Percentiles rank a stretch among this genome's conserved stretches.
Evolutionary conservation across 1,140 invertebrate genomes (phyloP).

Genomic region (Drosophila nannoptera): DNA sequence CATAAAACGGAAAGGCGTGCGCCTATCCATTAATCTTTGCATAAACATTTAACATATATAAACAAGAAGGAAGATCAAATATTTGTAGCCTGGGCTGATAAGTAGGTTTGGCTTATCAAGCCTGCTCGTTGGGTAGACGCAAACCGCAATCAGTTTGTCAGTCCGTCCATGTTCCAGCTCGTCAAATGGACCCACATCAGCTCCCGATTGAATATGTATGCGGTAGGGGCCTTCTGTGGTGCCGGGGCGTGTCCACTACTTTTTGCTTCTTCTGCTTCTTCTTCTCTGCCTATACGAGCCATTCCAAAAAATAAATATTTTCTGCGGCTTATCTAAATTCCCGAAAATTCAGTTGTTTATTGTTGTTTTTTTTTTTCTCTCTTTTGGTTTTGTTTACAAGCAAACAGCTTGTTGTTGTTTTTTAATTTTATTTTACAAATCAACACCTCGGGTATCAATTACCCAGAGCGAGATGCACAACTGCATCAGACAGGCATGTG

Average conservation of each 20-base stretch:
- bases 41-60: constrained; percentile 60
- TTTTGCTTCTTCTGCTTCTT: constrained; percentile 21
- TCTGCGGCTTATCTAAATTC: constrained; percentile 73
- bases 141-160: constrained; percentile 55
- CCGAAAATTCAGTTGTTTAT: constrained; percentile 66
- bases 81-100: constrained; percentile 60
- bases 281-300: neutral
- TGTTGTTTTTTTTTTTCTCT: constrained; percentile 43
- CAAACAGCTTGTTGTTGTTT: constrained; percentile 61
- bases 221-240: neutral
- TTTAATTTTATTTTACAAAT: constrained; percentile 68
- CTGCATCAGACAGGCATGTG: neutral
- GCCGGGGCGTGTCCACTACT: constrained; percentile 9
- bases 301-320: constrained; percentile 43
- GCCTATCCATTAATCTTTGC: constrained; percentile 74
- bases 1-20: constrained; percentile 58
- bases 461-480: constrained; percentile 31
- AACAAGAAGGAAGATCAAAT: constrained; percentile 61
- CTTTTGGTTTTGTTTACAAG: constrained; percentile 64
- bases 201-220: neutral
- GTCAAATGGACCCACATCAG: constrained; percentile 53
- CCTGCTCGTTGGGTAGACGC: constrained; percentile 8
- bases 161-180: constrained; percentile 28
- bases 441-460: constrained; percentile 76
- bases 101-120: constrained; percentile 50